Conservation (phyloP, 2,888 invertebrate species). For the Noctua janthe region DNA sequence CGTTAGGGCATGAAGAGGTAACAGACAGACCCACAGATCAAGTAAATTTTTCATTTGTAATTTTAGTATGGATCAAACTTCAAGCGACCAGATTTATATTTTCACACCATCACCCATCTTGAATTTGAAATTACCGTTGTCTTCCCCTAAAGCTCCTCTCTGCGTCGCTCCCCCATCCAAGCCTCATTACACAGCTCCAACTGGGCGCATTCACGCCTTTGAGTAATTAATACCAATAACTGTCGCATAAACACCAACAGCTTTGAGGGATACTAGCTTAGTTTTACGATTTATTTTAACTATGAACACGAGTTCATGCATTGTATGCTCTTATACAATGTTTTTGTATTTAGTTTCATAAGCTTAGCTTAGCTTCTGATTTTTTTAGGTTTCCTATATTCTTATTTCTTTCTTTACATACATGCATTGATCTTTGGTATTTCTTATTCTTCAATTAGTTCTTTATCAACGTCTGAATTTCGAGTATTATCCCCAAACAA, state of each 20-base stretch:
- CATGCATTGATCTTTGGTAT: too few species aligned
- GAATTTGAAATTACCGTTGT: slow-evolving; percentile 50
- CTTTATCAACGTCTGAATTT: too few species aligned
- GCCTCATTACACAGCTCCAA: slow-evolving; percentile 61
- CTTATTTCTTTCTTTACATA: background rate
- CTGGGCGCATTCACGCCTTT: slow-evolving; percentile 58
- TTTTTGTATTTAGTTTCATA: background rate
- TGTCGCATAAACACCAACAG: slow-evolving; percentile 42
- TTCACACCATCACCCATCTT: slow-evolving; percentile 48
- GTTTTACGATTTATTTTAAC: slow-evolving; percentile 7
- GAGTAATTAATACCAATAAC: slow-evolving; percentile 61
- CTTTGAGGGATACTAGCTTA: slow-evolving; percentile 25
- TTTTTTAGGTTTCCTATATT: background rate
- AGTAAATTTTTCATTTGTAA: background rate
- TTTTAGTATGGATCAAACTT: background rate
- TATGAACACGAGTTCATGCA: background rate
- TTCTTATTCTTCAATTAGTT: too few species aligned
- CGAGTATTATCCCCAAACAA: too few species aligned
- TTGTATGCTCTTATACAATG: background rate
- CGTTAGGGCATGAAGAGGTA: background rate
- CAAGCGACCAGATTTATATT: slow-evolving; percentile 31
- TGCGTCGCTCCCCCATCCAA: slow-evolving; percentile 48
- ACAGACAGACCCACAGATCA: background rate
- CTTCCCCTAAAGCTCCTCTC: slow-evolving; percentile 46
- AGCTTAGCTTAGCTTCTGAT: background rate